Percentiles rank a stretch among this genome's conserved stretches.
Conservation (phyloP, 1,140 invertebrate genomes). For the Plectrocnemia conspersa region DNA sequence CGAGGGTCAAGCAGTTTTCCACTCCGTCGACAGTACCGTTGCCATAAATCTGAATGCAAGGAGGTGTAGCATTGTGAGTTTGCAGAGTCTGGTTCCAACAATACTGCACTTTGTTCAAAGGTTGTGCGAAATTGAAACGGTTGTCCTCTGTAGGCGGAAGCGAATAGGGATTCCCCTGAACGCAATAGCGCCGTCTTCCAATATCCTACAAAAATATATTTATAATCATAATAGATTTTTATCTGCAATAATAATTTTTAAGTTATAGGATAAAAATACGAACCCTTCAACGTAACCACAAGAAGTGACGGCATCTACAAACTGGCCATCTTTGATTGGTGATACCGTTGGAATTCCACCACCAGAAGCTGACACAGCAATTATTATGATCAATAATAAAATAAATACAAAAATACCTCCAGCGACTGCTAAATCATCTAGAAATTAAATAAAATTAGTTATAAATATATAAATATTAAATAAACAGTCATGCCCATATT, state of each 20-base stretch:
- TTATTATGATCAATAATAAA: slow-evolving; percentile 61
- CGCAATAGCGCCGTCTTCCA: slow-evolving; percentile 70
- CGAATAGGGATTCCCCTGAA: slow-evolving; percentile 83
- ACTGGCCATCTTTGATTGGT: slow-evolving; percentile 63
- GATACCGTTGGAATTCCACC: slow-evolving; percentile 42
- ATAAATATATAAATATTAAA: no score
- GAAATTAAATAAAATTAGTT: slow-evolving; percentile 19
- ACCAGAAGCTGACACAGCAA: slow-evolving; percentile 56
- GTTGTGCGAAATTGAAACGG: slow-evolving; percentile 68
- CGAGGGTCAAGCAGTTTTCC: slow-evolving; percentile 78
- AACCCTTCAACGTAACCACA: slow-evolving; percentile 77
- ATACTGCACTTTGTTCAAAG: slow-evolving; percentile 59
- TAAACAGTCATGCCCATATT: no score
- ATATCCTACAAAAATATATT: slow-evolving; percentile 50
- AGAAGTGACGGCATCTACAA: slow-evolving; percentile 64
- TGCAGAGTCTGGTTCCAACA: slow-evolving; percentile 77
- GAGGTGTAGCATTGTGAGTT: slow-evolving; percentile 60
- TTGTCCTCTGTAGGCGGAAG: slow-evolving; percentile 65
- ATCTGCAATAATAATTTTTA: slow-evolving; percentile 14
- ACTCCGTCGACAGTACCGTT: slow-evolving; percentile 61
- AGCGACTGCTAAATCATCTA: slow-evolving; percentile 52
- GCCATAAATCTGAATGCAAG: slow-evolving; percentile 63
- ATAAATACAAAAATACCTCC: slow-evolving; percentile 55
- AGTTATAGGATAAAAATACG: slow-evolving; percentile 28
- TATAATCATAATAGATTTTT: not conserved